Evolutionary conservation across 2,888 invertebrate species (phyloP), one percentile per base, ranked within the genome.

Genomic region (Latheticus oryzae): DNA sequence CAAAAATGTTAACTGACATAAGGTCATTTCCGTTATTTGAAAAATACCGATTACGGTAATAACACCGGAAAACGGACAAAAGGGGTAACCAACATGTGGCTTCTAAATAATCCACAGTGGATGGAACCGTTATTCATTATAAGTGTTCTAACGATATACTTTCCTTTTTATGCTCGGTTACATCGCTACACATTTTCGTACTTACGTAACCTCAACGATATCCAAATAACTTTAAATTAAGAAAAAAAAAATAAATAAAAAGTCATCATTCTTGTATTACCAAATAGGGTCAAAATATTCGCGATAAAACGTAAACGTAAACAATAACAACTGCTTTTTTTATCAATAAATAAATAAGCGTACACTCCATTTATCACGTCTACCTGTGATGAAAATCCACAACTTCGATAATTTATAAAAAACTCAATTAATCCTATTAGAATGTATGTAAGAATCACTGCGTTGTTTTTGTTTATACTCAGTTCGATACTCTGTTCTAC

Each of bases 401-500:
- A n/a, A n/a, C n/a, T n/a, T n/a, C n/a, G n/a, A n/a, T n/a, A n/a
- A n/a, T n/a, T n/a, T n/a, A n/a, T n/a, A n/a, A n/a, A n/a, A n/a
- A n/a, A n/a, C n/a, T n/a, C n/a, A n/a, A n/a, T n/a, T n/a, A n/a
- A n/a, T n/a, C n/a, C n/a, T n/a, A n/a, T n/a, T n/a, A n/a, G n/a
- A n/a, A n/a, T n/a, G n/a, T n/a, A n/a, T n/a, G n/a, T n/a, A n/a
- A n/a, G n/a, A n/a, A n/a, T n/a, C n/a, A n/a, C n/a, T n/a, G n/a
- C n/a, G n/a, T n/a, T n/a, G n/a, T 21, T 26, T 26, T 26, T 42
- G 42, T 42, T 42, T 42, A 42, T 26, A 15, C 8, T 13, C 16
- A 38, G 50, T 33, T 19, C 55, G 38, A 56, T 56, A 50, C 50
- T 42, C 50, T 54, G n/a, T 53, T 11, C 8, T 11, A 40, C 33